Percentiles rank a stretch among this genome's conserved stretches.
Evolutionary conservation across 1,140 invertebrate genomes (phyloP).

Genomic region (Drosophila serrata): DNA sequence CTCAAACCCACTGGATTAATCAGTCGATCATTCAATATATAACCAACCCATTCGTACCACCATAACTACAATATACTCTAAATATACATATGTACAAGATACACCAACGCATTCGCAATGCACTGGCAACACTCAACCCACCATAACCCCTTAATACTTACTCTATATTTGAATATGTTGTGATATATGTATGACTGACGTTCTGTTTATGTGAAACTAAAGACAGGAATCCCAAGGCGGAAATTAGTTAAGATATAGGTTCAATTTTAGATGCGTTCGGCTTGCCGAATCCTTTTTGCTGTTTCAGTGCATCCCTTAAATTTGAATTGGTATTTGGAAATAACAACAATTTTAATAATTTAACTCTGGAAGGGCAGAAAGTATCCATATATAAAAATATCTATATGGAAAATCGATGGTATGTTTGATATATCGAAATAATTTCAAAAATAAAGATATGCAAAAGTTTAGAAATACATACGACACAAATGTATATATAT

Average conservation of each 20-base stretch:
- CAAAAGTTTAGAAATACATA: too few species aligned
- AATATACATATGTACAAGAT: conserved; percentile 43
- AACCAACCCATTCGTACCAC: conserved; percentile 44
- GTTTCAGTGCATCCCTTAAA: background rate
- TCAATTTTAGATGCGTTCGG: conserved; percentile 2
- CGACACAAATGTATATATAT: too few species aligned
- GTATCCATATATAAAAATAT: too few species aligned
- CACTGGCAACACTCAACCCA: conserved; percentile 68
- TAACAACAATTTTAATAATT: background rate
- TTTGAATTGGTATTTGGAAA: background rate
- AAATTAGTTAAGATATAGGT: conserved; percentile 3
- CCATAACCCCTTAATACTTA: conserved; percentile 25
- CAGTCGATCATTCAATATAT: conserved; percentile 31
- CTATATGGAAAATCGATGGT: too few species aligned
- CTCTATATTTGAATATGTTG: conserved; percentile 27
- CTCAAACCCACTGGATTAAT: conserved; percentile 5
- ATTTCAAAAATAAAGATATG: too few species aligned
- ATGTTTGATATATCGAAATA: too few species aligned
- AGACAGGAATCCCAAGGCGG: background rate
- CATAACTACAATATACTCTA: conserved; percentile 44
- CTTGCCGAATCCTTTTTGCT: conserved; percentile 12
- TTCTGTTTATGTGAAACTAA: conserved; percentile 41
- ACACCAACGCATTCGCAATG: conserved; percentile 72
- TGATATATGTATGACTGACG: conserved; percentile 6
- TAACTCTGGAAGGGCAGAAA: background rate